phyloP scores from a whole-genome alignment of 2,888 invertebrate species.

The Venusia cambrica region DNA sequence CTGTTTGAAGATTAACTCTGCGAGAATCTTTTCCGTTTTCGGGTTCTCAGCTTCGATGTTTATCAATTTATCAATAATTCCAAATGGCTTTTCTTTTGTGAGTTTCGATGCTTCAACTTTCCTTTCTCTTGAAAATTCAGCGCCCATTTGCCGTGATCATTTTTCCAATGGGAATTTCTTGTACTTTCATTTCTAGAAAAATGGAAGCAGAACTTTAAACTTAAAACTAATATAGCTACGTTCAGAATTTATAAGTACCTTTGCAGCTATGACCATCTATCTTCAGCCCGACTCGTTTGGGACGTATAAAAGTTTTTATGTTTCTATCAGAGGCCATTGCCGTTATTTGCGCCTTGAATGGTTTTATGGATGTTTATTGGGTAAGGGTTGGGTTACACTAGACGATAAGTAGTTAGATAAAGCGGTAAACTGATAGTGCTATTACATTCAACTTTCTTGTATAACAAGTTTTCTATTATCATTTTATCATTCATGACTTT shows the following conservation, averaged over 20 bases:
- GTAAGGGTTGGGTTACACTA: conserved; percentile 21
- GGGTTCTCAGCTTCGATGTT: conserved; percentile 1
- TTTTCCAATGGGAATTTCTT: conserved; percentile 32
- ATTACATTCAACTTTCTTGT: conserved; percentile 12
- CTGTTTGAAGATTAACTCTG: conserved; percentile 2
- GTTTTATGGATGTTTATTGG: conserved; percentile 26
- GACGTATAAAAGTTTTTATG: conserved; percentile 30
- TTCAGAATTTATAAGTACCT: conserved; percentile 26
- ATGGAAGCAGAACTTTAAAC: conserved; percentile 28
- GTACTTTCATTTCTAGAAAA: conserved; percentile 27
- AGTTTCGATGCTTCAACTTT: conserved; percentile 19
- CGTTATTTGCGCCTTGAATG: conserved; percentile 27
- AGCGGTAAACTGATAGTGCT: conserved; percentile 15
- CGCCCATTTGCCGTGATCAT: conserved; percentile 30
- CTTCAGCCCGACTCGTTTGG: conserved; percentile 24
- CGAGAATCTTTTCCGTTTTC: conserved; percentile 7
- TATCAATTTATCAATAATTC: conserved; percentile 15
- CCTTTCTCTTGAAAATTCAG: conserved; percentile 23
- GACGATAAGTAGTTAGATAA: conserved; percentile 21
- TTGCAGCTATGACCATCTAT: conserved; percentile 21
- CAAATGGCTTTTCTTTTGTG: conserved; percentile 22
- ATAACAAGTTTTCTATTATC: conserved; percentile 10
- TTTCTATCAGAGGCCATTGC: conserved; percentile 28
- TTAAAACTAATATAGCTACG: conserved; percentile 27
- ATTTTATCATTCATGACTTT: conserved; percentile 7